phyloP scores from a whole-genome alignment of 2,113 vertebrate species.

The Catharus fuscescens region DNA sequence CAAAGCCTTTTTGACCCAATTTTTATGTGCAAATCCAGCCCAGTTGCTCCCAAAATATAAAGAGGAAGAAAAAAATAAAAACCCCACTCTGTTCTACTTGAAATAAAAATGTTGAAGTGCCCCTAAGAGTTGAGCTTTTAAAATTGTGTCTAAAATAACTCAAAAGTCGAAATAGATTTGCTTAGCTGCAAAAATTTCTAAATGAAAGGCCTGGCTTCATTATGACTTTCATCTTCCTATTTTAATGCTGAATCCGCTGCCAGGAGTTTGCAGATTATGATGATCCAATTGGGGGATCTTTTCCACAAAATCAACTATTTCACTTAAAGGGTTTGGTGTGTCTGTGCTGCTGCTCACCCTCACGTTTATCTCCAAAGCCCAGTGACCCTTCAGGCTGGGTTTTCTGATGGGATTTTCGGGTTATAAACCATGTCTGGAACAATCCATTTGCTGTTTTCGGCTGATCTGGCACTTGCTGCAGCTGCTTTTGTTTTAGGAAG shows the following conservation, averaged over 20 bases:
- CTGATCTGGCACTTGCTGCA: background rate
- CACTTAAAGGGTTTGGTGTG: accelerated
- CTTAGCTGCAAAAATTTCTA: background rate
- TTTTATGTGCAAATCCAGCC: background rate
- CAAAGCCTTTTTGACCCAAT: background rate
- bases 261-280: background rate
- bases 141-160: background rate
- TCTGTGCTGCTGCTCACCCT: background rate
- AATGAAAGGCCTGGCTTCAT: background rate
- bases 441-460: background rate
- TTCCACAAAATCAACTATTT: background rate
- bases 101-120: background rate
- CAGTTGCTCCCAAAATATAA: background rate
- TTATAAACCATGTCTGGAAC: background rate
- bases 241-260: background rate
- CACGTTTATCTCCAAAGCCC: background rate
- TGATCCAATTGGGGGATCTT: background rate
- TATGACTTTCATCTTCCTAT: background rate
- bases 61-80: accelerated
- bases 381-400: background rate
- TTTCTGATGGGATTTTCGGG: background rate
- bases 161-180: background rate
- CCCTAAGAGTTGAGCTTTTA: background rate
- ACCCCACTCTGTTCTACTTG: background rate
- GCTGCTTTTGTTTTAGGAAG: conserved; percentile 7